A percentile compares a stretch with the other conserved stretches of the same genome.
phyloP scores from a whole-genome alignment of 2,797 vertebrate genomes.

The Peromyscus eremicus region DNA sequence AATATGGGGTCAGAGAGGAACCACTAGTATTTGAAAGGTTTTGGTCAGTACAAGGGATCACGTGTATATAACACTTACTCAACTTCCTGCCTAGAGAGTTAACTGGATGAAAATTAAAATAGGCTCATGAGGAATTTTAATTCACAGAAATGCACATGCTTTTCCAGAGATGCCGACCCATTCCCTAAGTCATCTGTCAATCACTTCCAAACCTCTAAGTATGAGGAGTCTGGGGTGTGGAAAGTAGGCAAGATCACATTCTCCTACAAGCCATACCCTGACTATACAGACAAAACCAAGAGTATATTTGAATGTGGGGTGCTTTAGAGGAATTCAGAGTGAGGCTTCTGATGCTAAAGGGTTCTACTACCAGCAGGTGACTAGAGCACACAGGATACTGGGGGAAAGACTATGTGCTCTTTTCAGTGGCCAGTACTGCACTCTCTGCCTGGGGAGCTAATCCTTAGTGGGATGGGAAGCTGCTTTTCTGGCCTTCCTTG shows the following conservation, averaged over 20 bases:
- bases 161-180: background rate
- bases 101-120: constrained; percentile 27
- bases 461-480: background rate
- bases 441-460: background rate
- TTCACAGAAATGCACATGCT: constrained; percentile 14
- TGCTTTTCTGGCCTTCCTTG: background rate
- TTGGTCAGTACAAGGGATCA: constrained; percentile 3
- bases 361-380: background rate
- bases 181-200: background rate
- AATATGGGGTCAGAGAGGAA: background rate
- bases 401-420: background rate
- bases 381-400: background rate
- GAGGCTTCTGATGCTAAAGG: background rate
- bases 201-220: background rate
- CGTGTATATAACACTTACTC: background rate
- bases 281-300: background rate
- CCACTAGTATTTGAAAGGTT: background rate
- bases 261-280: background rate
- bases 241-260: background rate
- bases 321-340: background rate
- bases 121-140: background rate
- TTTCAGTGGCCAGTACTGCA: background rate
- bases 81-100: background rate
- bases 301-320: background rate
- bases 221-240: no score